Percentiles rank a stretch among this genome's conserved stretches.
phyloP scores from a whole-genome alignment of 2,113 vertebrate genomes.

The Albula goreensis region DNA sequence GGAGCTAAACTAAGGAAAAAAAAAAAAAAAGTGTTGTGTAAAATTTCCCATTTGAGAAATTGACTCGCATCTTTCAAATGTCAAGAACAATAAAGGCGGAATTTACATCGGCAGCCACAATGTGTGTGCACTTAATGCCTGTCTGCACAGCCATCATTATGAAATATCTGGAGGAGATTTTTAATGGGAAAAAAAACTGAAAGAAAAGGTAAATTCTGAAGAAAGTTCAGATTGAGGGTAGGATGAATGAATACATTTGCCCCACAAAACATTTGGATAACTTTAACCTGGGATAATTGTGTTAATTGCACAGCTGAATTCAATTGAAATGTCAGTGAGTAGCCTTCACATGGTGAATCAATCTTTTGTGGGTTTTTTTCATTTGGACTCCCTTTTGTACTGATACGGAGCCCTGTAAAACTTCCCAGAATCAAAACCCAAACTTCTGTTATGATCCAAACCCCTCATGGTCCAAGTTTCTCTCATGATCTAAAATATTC shows the following conservation, averaged over 20 bases:
- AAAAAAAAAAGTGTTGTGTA: neutral
- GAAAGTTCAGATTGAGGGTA: neutral
- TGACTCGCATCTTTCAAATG: neutral
- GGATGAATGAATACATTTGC: neutral
- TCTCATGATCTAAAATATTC: neutral
- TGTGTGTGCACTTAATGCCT: neutral
- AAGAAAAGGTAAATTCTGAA: neutral
- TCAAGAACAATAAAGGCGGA: neutral
- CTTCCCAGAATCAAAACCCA: neutral
- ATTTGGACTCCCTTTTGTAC: neutral
- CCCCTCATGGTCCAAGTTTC: neutral
- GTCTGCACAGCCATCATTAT: neutral
- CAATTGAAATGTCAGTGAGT: neutral
- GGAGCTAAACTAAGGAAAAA: neutral
- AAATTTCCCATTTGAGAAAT: neutral
- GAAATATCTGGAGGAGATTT: neutral
- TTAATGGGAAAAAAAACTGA: neutral
- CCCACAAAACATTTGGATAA: neutral
- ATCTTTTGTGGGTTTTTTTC: neutral
- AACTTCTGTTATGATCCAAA: neutral
- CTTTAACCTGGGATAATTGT: neutral
- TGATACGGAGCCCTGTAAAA: neutral
- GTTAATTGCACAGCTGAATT: neutral
- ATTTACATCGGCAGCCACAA: neutral
- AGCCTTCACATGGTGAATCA: neutral